Base-by-base conservation (phyloP, 2,113 vertebrate genomes). In the Spea bombifrons region DNA sequence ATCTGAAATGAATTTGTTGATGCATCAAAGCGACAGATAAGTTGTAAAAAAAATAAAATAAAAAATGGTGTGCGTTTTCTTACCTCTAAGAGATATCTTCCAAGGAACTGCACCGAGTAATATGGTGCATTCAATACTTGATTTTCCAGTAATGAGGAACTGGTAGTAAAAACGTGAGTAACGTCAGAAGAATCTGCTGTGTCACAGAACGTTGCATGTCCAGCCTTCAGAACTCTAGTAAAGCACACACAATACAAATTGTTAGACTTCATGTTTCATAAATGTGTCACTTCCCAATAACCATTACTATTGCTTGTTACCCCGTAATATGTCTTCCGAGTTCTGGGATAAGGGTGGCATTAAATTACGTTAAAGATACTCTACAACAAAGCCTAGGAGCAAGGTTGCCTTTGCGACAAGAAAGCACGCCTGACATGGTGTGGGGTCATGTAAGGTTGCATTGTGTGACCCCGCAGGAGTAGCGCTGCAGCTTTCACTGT, bases 31-130 rank as follows among this genome's bases (percentile, higher is more conserved):
- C 30, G 30, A 30, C 15, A 61, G 50, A 53, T 53, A 10, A 53
- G 50, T 10, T 10, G 50, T 53, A 61, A 13, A 61, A 61, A 2
- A 61, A 61, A 64, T 7, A 64, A 7, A 64, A 61, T 3, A 3
- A 61, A 2, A 61, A 61, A 64, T 7, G 30, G 5, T 17, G 5
- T 17, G 61, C 30, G 5, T 17, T 17, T 5, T 8, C 88, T 92
- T 92, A 98, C 97, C 92, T 93, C 91, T 88, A 98, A 91, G 66
- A 99, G 92, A 87, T 97, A 94, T 82, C 89, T 88, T 72, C 91
- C 93, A 67, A 99, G 84, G 84, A 95, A 92, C 66, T 87, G 91
- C 75, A 97, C 84, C 71, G 92, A 88, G 86, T 93, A 94, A 83
- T 83, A 94, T 0, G 15, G 91, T 79, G 87, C 87, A 81, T 83